Evolutionary conservation across 2,888 invertebrate genomes (phyloP), one percentile per base, ranked within the genome.

Genomic region (Vesta saturnalis): DNA sequence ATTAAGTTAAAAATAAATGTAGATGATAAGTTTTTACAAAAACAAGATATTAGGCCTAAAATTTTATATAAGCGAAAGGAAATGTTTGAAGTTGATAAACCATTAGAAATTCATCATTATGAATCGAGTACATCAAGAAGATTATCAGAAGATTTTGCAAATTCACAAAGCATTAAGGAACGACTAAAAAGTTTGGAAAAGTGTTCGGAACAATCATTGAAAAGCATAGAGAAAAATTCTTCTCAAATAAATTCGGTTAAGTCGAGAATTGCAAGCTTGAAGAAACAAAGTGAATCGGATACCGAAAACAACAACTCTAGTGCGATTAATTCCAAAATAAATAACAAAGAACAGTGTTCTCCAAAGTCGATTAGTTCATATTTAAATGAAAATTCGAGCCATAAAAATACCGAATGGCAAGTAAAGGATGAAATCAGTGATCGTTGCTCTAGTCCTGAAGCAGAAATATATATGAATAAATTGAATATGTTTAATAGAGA

Each of bases 31-130:
- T 75, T 80, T 65, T 81, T 82, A 54, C 77, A 76, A 23, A 74
- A 73, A 14, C 71, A 76, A 66, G 78, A 79, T 65, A 75, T 79
- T 16, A 84, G 91, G 69, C 91, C 92, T n/a, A 94, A 94, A 86
- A 92, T 94, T 81, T 91, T 95, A 74, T 88, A 90, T 66, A 94
- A 94, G 84, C 87, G 94, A 75, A 90, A 94, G 76, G 94, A 94
- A 82, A 88, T 95, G 69, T 95, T 95, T 77, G 94, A 95, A 82
- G 88, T 89, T 75, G 90, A 90, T 76, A 88, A 87, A 75, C 86
- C 85, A 73, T 60, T 80, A 22, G 87, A 88, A 78, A 80, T 84
- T 67, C 82, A 83, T 60, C 80, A 82, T 46, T 82, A 81, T 75
- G 84, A 82, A 78, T 81, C 76, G 12, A 79, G 71, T 73, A 85